Conservation (phyloP, 2,888 invertebrate species). For the Euproctis similis region DNA sequence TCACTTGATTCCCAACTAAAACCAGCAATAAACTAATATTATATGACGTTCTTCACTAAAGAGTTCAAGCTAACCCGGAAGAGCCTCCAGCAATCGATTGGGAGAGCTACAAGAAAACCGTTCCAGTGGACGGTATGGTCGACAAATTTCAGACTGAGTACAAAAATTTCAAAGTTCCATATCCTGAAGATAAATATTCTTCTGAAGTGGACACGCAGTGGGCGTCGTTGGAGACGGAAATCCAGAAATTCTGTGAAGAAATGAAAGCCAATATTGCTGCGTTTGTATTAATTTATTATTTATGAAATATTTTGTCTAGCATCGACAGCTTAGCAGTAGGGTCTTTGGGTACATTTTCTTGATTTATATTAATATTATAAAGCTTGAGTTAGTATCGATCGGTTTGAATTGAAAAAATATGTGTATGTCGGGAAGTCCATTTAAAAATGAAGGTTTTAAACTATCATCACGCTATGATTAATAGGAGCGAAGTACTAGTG, state of each 20-base stretch:
- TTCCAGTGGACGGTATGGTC: slow-evolving; percentile 45
- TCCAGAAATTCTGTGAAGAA: slow-evolving; percentile 38
- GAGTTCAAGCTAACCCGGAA: slow-evolving; percentile 43
- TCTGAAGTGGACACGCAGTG: slow-evolving; percentile 51
- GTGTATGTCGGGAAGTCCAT: no score
- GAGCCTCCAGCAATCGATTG: slow-evolving; percentile 56
- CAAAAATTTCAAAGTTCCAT: slow-evolving; percentile 40
- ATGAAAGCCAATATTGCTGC: slow-evolving; percentile 36
- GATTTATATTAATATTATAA: no score
- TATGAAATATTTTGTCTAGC: no score
- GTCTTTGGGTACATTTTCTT: no score
- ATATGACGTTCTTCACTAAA: slow-evolving; percentile 24
- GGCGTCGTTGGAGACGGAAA: slow-evolving; percentile 36
- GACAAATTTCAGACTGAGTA: slow-evolving; percentile 48
- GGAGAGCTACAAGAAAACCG: slow-evolving; percentile 44
- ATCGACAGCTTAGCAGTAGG: no score
- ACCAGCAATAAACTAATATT: no score
- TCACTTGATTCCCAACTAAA: no score
- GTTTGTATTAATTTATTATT: slow-evolving; percentile 1
- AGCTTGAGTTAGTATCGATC: no score
- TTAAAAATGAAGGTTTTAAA: no score
- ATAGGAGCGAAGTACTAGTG: no score
- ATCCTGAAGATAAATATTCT: slow-evolving; percentile 43
- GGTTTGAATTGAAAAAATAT: no score
- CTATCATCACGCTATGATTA: no score